Base-by-base conservation (phyloP, 2,797 vertebrate genomes). In the Sebastes alutus region DNA sequence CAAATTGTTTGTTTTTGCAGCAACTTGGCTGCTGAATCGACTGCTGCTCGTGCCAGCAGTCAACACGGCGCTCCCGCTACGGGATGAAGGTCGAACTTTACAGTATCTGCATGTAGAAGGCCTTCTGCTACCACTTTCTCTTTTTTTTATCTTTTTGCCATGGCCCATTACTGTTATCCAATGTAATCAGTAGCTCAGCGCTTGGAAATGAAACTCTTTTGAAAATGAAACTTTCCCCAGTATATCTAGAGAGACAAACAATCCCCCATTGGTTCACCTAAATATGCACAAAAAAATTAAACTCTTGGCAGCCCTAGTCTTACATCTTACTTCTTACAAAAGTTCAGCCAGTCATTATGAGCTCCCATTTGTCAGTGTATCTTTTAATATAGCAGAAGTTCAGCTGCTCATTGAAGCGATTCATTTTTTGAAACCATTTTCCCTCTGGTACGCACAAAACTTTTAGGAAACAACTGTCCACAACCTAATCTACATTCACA, bases 381-480 rank as follows among this genome's bases (percentile, higher is more conserved):
- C 12, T 61, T 71, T 59, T 75, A 33, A 76, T 80, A 33, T 65
- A 60, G 58, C 30, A 22, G 1, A 35, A 65, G 23, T 75, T 74
- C 42, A 77, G 42, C 58, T 46, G 63, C 14, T 10, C 22, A 46
- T 12, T 72, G 49, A 59, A 49, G 25, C n/a, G n/a, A 20, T 52
- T 69, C 0, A 75, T 85, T 76, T 33, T 87, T 54, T 64, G 2
- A 72, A 78, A 64, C 27, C 11, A 16, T 67, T 72, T 63, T 72
- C 30, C 22, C 59, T 67, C 23, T 5, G 16, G 42, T 27, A 6
- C 52, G 60, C 23, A n/a, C 6, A 59, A 42, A 77, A 61, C 46
- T 29, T 16, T 33, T 6, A 55, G 22, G 32, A 52, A 74, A 52
- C 46, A 18, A 49, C 49, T 49, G 32, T 66, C 49, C 77, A 35